Evolutionary conservation across 2,797 vertebrate species (phyloP).

Genomic region (Amphiprion clarkii): DNA sequence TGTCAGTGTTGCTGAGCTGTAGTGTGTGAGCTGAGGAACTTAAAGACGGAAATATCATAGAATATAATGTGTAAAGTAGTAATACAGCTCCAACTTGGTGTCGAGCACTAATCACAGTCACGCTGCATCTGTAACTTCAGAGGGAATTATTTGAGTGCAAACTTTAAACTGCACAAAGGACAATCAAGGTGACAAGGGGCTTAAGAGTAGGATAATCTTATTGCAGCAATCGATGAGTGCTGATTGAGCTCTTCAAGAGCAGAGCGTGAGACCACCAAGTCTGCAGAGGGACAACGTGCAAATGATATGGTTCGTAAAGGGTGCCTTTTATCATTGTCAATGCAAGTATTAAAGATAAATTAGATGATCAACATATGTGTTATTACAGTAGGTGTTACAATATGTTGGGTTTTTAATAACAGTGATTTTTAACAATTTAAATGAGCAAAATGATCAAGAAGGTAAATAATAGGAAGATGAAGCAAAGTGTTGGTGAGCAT

Average conservation of each 20-base stretch:
- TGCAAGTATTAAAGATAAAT: slow-evolving; percentile 6
- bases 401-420: too few species aligned
- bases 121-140: slow-evolving; percentile 19
- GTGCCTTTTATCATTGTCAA: slow-evolving; percentile 15
- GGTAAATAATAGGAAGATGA: too few species aligned
- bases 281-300: slow-evolving; percentile 15
- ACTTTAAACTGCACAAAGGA: slow-evolving; percentile 56
- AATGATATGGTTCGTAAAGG: slow-evolving; percentile 9
- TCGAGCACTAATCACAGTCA: slow-evolving; percentile 10
- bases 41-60: too few species aligned
- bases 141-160: slow-evolving; percentile 43
- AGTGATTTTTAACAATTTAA: too few species aligned
- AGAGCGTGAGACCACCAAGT: slow-evolving; percentile 14
- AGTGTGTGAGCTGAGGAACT: slow-evolving; percentile 19
- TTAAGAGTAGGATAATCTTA: slow-evolving; percentile 77
- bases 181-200: slow-evolving; percentile 74
- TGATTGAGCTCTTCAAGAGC: slow-evolving; percentile 67
- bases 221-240: slow-evolving; percentile 73
- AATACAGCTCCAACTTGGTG: not conserved
- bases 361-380: not conserved
- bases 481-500: too few species aligned
- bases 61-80: slow-evolving; percentile 1
- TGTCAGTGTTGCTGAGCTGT: not conserved
- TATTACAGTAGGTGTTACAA: not conserved
- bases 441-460: too few species aligned